A percentile compares a stretch with the other conserved stretches of the same genome.
Conservation (phyloP, 1,140 invertebrate species). For the Lepidurus packardi region DNA sequence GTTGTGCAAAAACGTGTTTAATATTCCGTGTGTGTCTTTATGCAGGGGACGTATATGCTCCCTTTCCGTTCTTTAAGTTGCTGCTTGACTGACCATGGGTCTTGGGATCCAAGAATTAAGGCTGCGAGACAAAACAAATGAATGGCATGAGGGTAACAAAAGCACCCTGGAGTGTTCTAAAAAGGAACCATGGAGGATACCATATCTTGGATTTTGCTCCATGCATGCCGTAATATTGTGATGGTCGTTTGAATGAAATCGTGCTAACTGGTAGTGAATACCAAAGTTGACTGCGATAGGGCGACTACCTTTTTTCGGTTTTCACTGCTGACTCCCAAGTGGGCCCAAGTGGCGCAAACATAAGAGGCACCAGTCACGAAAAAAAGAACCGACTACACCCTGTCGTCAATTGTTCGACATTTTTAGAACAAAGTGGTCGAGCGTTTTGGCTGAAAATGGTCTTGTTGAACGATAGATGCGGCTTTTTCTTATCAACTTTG, state of each 20-base stretch:
- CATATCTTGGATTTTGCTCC: background rate
- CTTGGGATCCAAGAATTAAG: background rate
- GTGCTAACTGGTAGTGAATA: background rate
- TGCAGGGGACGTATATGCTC: background rate
- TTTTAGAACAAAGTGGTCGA: background rate
- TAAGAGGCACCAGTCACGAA: background rate
- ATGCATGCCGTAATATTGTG: background rate
- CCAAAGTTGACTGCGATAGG: background rate
- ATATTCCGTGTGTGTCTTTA: background rate
- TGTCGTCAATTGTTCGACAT: background rate
- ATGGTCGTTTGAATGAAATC: background rate
- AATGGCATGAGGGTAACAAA: conserved; percentile 18
- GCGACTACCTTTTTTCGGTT: background rate
- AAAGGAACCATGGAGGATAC: background rate
- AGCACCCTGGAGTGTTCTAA: conserved; percentile 19
- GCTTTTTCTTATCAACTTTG: too few species aligned
- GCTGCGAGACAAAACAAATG: conserved; percentile 11
- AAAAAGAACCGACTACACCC: background rate
- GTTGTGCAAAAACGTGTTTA: background rate
- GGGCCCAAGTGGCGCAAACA: background rate
- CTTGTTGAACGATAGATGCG: too few species aligned
- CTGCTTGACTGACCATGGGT: conserved; percentile 2
- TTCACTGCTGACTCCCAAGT: background rate
- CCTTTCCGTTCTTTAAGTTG: conserved; percentile 1
- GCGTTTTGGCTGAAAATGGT: too few species aligned